Evolutionary conservation across 2,888 invertebrate genomes (phyloP), one percentile per base, ranked within the genome.

Genomic region (Digitonthophagus gazella): DNA sequence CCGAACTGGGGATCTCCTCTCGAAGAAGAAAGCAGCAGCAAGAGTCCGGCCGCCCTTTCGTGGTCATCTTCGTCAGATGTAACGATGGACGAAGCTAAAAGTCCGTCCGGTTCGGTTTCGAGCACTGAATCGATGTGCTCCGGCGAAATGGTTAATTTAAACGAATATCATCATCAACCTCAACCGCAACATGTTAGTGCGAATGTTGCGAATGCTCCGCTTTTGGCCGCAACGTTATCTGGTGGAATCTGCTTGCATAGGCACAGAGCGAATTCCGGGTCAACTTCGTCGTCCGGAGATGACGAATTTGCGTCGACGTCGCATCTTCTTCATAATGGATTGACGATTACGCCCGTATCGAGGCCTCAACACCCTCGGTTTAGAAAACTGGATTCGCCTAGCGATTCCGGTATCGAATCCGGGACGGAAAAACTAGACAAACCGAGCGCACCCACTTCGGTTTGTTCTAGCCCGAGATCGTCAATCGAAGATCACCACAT

Each of bases 381-480:
- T 82, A 89, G 95, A 74, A 95, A 95, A 80, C 85, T 95, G 67
- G 96, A 96, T 79, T 95, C 95, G 8, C 96, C 96, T 20, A 95
- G 93, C 73, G 96, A 96, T 83, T 96, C 96, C 66, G 96, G 96
- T 64, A 96, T 96, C 79, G 96, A 96, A 81, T 93, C 94, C 5
- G 96, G 96, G 54, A 95, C 95, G 71, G 95, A 96, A 81, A 93
- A 93, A 79, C 88, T 92, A 71, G 94, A 94, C 80, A 89, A 91
- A 78, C 84, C 83, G 71, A 86, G 86, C 72, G 87, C 87, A 0
- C 88, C 88, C 2, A 88, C 94, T 16, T 91, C 91, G 11, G 90
- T 93, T 2, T 96, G 95, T 84, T 95, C 94, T 73, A 93, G 93
- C 82, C 95, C 94, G 20, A 86, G 94, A 44, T 93, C 93, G 2